Evolutionary conservation across 2,113 vertebrate species (phyloP).

Genomic region (Amblyornis subalaris): DNA sequence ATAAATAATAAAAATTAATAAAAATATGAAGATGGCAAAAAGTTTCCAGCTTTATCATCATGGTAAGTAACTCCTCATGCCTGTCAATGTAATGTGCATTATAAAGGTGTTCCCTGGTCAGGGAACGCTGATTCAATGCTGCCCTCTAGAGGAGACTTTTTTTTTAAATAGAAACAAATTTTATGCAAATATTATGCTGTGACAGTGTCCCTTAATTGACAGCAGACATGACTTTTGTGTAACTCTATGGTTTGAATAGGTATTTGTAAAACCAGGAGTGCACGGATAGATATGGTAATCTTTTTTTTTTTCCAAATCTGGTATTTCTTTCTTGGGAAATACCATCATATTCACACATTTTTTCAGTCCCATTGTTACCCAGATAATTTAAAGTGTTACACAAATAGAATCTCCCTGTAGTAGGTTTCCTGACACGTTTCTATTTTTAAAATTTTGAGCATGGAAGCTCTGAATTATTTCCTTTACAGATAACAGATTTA

Average conservation of each 20-base stretch:
- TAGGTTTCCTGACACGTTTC: neutral
- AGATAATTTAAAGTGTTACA: neutral
- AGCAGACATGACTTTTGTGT: neutral
- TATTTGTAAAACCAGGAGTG: neutral
- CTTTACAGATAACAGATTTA: neutral
- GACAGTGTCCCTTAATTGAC: neutral
- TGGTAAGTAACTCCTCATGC: too few species aligned
- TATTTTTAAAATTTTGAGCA: neutral
- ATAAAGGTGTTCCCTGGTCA: neutral
- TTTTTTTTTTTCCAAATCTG: neutral
- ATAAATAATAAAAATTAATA: neutral
- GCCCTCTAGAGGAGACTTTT: neutral
- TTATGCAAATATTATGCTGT: neutral
- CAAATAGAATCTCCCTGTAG: neutral
- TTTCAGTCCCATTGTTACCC: neutral
- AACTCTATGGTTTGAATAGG: neutral
- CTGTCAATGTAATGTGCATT: neutral
- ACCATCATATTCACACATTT: fast-evolving
- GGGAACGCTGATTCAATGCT: neutral
- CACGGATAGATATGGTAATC: neutral
- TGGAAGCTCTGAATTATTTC: neutral
- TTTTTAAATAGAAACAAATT: neutral
- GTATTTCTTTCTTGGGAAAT: neutral
- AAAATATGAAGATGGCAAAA: neutral
- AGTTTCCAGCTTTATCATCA: neutral